These are phyloP conservation scores for Diabrotica undecimpunctata DNA, from an alignment of 1,140 invertebrate species.

Conservation along the genomic window DNA sequence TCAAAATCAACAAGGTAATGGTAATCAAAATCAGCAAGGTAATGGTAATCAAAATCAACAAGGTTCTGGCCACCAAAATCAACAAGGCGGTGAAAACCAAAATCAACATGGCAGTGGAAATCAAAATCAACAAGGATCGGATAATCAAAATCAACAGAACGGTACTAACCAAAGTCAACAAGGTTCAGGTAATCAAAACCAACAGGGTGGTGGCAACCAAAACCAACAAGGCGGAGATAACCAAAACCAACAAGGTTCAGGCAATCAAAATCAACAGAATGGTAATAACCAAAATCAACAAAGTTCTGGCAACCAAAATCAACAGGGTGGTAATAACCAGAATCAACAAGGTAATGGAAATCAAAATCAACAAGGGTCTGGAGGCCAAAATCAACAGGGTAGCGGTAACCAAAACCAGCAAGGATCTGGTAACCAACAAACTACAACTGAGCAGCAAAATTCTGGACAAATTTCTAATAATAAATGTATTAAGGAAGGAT, in stretches of 20 bases:
- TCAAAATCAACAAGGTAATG: conserved; percentile 19
- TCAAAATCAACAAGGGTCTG: conserved; percentile 6
- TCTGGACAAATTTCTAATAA: no score
- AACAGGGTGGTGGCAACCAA: no score
- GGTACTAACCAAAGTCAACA: no score
- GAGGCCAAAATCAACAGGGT: conserved; percentile 3
- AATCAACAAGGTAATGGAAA: no score
- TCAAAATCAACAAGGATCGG: conserved; percentile 21
- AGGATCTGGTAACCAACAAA: no score
- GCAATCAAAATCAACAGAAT: background rate
- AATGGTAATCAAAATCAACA: background rate
- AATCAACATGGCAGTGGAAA: background rate
- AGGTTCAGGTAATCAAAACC: no score
- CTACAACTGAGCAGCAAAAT: no score
- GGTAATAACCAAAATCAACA: background rate
- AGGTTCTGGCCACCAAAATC: conserved; percentile 12
- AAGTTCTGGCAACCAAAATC: conserved; percentile 21
- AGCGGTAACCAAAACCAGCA: background rate
- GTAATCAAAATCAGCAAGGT: background rate
- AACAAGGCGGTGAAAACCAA: conserved; percentile 21
- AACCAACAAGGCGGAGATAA: no score
- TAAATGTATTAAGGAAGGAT: conserved; percentile 56
- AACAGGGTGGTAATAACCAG: background rate
- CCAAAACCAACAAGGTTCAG: no score
- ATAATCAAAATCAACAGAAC: background rate